These are phyloP conservation scores for Dysmachus trigonus DNA, from an alignment of 2,888 invertebrate genomes.

Conservation along the genomic window DNA sequence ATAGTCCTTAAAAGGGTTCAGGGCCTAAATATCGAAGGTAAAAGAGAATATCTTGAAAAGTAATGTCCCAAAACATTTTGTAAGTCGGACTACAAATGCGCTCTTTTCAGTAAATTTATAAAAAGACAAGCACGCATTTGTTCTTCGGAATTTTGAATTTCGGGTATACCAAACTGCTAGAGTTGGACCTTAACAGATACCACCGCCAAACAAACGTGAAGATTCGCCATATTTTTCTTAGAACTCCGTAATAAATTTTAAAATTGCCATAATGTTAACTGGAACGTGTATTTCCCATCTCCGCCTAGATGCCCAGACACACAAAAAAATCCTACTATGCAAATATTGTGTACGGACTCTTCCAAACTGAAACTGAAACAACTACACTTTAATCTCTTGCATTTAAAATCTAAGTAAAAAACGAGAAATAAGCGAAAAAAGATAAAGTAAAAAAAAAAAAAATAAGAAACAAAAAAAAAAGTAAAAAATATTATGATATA, in stretches of 20 bases:
- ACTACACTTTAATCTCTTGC: constrained; percentile 45
- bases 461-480: constrained; percentile 46
- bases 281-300: background rate
- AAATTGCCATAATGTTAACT: background rate
- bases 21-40: too few relatives aligned
- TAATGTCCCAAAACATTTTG: too few relatives aligned
- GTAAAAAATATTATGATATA: constrained; percentile 47
- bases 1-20: too few relatives aligned
- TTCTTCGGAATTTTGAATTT: too few relatives aligned
- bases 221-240: background rate
- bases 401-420: constrained; percentile 38
- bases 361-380: constrained; percentile 13
- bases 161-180: too few relatives aligned
- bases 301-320: background rate
- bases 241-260: background rate
- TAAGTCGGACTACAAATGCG: background rate
- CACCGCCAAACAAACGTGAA: background rate
- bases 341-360: background rate
- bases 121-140: background rate
- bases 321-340: background rate
- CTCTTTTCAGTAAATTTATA: background rate
- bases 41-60: too few relatives aligned
- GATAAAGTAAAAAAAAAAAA: background rate
- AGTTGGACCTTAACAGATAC: background rate
- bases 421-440: constrained; percentile 48